Evolutionary conservation across 2,888 invertebrate species (phyloP).

Genomic region (Polydrusus pterygomalis): DNA sequence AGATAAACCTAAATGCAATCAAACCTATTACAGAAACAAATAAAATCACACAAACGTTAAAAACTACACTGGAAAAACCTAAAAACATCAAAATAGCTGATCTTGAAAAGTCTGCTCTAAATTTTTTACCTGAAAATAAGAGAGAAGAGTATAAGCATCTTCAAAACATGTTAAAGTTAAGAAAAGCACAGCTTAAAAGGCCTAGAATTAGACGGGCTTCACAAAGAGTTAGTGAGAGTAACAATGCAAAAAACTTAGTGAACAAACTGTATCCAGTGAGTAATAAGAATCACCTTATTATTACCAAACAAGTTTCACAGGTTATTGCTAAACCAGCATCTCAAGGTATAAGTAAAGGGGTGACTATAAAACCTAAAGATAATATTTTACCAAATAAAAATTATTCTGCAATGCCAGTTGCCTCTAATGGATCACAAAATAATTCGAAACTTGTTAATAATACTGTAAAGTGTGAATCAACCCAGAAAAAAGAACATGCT

Average conservation of each 20-base stretch:
- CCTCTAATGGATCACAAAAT: background rate
- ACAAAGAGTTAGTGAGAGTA: conserved; percentile 35
- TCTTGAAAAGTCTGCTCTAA: conserved; percentile 66
- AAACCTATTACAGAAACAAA: background rate
- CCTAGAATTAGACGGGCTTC: conserved; percentile 53
- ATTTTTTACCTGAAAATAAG: conserved; percentile 68
- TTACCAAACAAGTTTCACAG: background rate
- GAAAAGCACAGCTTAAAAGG: conserved; percentile 61
- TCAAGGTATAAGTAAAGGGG: background rate
- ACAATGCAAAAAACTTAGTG: conserved; percentile 32
- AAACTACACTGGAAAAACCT: background rate
- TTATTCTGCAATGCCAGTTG: background rate
- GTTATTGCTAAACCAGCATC: background rate
- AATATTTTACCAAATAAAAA: background rate
- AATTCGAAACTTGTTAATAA: background rate
- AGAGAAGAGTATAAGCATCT: conserved; percentile 70
- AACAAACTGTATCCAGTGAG: conserved; percentile 46
- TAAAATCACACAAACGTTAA: background rate
- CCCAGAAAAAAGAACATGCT: conserved; percentile 16
- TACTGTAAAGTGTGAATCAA: conserved; percentile 4
- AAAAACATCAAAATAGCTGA: conserved; percentile 24
- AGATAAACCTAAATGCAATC: background rate
- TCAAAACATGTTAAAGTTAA: conserved; percentile 66
- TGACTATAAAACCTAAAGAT: background rate
- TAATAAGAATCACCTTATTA: background rate